Conservation (phyloP, 2,888 invertebrate genomes). For the Petrolisthes manimaculis region DNA sequence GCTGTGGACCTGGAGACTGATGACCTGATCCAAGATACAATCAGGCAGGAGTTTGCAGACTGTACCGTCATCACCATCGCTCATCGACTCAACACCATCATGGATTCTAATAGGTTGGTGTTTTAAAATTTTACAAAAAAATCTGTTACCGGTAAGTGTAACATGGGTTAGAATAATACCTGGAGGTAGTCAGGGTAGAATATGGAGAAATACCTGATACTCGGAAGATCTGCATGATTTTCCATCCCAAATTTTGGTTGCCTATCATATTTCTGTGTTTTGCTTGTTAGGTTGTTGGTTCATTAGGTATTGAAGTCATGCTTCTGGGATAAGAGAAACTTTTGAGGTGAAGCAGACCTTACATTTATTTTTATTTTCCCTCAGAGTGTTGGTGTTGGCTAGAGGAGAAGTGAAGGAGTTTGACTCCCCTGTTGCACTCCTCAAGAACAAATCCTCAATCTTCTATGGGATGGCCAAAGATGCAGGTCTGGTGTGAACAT, state of each 20-base stretch:
- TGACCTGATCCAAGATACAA: conserved; percentile 81
- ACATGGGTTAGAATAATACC: too few species aligned
- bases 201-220: too few species aligned
- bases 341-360: background rate
- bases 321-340: too few species aligned
- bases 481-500: conserved; percentile 77
- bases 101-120: conserved; percentile 33
- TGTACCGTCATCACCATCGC: conserved; percentile 94
- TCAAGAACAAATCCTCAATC: conserved; percentile 78
- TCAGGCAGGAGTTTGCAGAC: conserved; percentile 81
- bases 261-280: too few species aligned
- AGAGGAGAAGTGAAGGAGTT: conserved; percentile 83
- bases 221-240: too few species aligned
- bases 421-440: conserved; percentile 78
- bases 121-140: too few species aligned
- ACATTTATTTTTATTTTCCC: background rate
- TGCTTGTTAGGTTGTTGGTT: too few species aligned
- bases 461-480: conserved; percentile 90
- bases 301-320: too few species aligned
- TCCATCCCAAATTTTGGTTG: too few species aligned
- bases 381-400: conserved; percentile 85
- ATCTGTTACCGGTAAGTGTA: too few species aligned
- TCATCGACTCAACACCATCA: conserved; percentile 90
- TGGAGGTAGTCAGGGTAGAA: too few species aligned
- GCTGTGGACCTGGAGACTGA: conserved; percentile 93